Evolutionary conservation across 2,797 vertebrate genomes (phyloP), one percentile per base, ranked within the genome.

Genomic region (Diplodus puntazzo): DNA sequence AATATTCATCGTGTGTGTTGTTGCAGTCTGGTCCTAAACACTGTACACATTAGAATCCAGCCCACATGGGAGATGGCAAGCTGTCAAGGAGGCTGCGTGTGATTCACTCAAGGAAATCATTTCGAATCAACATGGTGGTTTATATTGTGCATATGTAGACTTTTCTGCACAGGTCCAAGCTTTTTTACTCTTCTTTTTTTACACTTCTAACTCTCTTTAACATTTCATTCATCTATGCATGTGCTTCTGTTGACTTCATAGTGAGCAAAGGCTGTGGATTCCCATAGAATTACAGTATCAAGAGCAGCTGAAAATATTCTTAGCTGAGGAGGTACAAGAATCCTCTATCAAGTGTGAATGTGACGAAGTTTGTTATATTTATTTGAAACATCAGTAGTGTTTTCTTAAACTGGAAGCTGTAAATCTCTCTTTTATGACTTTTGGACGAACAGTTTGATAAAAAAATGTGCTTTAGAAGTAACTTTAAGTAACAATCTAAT

Each of bases 1-100:
- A 88, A 88, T 85, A 91, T 91, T 90, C 81, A 85, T 86, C 7
- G 61, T 72, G 78, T 78, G 82, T 75, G 71, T 89, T 82, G 39
- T 65, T 79, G 82, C 75, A 53, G 79, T 87, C 84, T 92, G 86
- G 72, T 91, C 84, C 72, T 82, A 68, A 83, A 86, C 84, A 88
- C 70, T 81, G 69, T 77, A 77, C 79, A 75, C 83, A 75, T 88
- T 82, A 85, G 81, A 87, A 78, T 84, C 67, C 70, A 80, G 77
- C 76, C 81, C 87, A 80, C 83, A 87, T 65, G 84, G 83, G 78
- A 87, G 73, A 88, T 78, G 81, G 42, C 76, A 68, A 82, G 80
- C 84, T 84, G 80, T 86, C 76, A 86, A 83, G 17, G 79, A 84
- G 84, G 76, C 73, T 74, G 54, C 83, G 68, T 75, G 69, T 88